phyloP scores from a whole-genome alignment of 2,113 vertebrate species.

The Dicaeum eximium region DNA sequence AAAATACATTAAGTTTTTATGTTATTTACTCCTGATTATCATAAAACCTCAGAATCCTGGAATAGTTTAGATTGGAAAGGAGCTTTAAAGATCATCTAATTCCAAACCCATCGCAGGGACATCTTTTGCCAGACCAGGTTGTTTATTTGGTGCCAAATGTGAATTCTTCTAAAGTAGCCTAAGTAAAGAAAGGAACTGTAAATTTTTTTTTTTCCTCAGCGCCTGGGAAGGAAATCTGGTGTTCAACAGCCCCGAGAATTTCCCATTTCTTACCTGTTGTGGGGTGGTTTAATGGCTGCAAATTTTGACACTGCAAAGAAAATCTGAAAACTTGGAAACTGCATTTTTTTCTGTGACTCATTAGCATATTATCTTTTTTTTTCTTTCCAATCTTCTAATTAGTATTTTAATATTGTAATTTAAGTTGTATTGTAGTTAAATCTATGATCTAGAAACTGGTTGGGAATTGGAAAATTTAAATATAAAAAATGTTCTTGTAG shows the following conservation, averaged over 20 bases:
- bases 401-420: not conserved
- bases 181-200: not conserved
- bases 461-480: not conserved
- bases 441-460: not conserved
- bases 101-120: not conserved
- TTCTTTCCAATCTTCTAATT: not conserved
- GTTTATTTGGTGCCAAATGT: not conserved
- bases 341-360: not conserved
- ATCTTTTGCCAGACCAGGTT: not conserved
- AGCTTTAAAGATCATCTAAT: not conserved
- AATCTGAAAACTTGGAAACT: not conserved
- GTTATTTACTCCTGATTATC: not conserved
- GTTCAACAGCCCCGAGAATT: not conserved
- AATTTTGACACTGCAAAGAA: not conserved
- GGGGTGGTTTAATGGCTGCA: not conserved
- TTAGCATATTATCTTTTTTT: not conserved
- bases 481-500: not conserved
- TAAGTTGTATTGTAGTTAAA: not conserved
- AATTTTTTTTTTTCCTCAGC: not conserved
- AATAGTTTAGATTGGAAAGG: not conserved
- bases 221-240: not conserved
- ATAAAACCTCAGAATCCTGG: not conserved
- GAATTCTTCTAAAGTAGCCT: not conserved
- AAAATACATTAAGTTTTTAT: not conserved
- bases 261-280: not conserved